Base-by-base conservation (phyloP, 2,797 vertebrate species). In the Myoxocephalus aenaeus region DNA sequence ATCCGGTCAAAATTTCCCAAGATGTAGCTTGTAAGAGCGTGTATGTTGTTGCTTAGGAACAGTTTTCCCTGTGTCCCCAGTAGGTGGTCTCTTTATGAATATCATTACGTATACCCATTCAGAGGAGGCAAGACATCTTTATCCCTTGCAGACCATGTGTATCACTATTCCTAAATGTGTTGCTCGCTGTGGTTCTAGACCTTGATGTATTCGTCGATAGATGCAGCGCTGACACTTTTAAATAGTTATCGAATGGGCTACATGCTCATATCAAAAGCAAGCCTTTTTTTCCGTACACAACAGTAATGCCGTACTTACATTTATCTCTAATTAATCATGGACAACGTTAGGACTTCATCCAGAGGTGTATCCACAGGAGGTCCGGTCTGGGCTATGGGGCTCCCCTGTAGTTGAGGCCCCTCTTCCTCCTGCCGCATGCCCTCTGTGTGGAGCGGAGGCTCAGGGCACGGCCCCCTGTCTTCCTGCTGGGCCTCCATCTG, bases 401-500 rank as follows among this genome's bases (percentile, higher is more conserved):
- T 89, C 82, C 81, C 86, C 90, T 75, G 76, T 78, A 82, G 89
- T 83, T 84, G 83, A 88, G 84, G 89, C 90, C 90, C 80, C 82
- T 87, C 75, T 86, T 86, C 77, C 81, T 84, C 90, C 80, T 7
- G 79, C 82, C 59, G 81, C 32, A 83, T 86, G 89, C 86, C 85
- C 92, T 89, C 94, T 84, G 83, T 90, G 92, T 89, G 95, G 93
- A 93, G 95, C 91, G 87, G 83, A 87, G 94, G 92, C 95, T 92
- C 92, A 93, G 96, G 96, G 94, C 96, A 92, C 77, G 91, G 59
- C 86, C 87, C 94, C 92, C 90, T 93, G 89, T 92, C 86, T 80
- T 86, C 94, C 93, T 92, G 92, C 93, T 94, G 92, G 82, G 92
- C 59, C 67, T 90, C 96, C 90, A 95, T 95, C 96, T 96, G 96